Base-by-base conservation (phyloP, 1,140 invertebrate genomes). In the Plutomurus gul region DNA sequence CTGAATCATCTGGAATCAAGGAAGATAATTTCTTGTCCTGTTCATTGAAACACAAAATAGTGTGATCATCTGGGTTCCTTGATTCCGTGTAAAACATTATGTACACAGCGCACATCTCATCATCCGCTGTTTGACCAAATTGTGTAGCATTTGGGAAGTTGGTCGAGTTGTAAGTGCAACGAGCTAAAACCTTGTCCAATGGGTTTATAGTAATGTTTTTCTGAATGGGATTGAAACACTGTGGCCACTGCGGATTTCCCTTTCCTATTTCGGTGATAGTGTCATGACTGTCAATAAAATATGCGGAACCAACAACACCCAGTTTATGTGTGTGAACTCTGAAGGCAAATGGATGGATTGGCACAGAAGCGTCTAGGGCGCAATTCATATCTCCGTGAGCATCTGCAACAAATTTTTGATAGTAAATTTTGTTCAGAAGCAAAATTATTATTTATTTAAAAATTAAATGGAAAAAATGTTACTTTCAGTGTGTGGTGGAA, bases 21-120 rank as follows among this genome's bases (percentile, higher is more conserved):
- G 16, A 18, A 27, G 25, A 33, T n/a, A 82, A 27, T 39, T 43
- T 13, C n/a, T n/a, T 3, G 40, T 56, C 27, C 39, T 60, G 30
- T 71, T 81, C 78, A 39, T 80, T 65, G 8, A 51, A 60, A 60
- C 82, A 83, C 5, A 37, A 25, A 22, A 83, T 39, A 71, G 27
- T 76, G 27, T 83, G 80, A 4, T 79, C 78, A 56, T 83, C 81
- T 4, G 80, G 80, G 20, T 82, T 79, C 39, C 82, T 36, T 10
- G 78, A 80, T 6, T 75, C 60, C 2, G 81, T 82, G 43, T 79
- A 82, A 40, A 60, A 81, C 80, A 81, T 81, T 27, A 78, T 75
- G 85, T 92, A 92, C 71, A 92, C 88, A 84, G 92, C 92, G 85
- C 91, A 92, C 91, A 92, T 92, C 85, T 92, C 91, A 86, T 92